Conservation (phyloP, 2,888 invertebrate genomes). For the Himalopsyche kuldschensis region DNA sequence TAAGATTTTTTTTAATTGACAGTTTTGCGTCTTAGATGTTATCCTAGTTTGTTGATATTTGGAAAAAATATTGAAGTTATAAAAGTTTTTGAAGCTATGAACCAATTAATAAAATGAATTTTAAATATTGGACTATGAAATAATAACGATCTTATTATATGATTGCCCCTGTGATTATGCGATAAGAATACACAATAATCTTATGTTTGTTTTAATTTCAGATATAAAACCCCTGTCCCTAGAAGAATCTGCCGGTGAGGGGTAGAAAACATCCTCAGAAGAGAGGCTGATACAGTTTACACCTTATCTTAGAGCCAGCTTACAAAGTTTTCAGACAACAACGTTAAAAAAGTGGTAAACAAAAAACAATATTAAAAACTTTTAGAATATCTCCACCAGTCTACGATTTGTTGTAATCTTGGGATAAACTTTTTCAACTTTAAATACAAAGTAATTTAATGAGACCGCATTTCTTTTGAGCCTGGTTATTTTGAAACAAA, state of each 20-base stretch:
- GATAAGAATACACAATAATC: too few relatives aligned
- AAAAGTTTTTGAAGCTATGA: too few relatives aligned
- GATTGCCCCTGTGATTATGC: too few relatives aligned
- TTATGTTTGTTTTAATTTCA: too few relatives aligned
- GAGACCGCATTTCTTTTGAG: background rate
- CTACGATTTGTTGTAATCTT: background rate
- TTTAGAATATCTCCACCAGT: background rate
- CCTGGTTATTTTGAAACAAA: background rate
- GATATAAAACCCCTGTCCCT: background rate
- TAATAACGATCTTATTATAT: too few relatives aligned
- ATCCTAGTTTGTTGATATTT: too few relatives aligned
- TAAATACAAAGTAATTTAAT: background rate
- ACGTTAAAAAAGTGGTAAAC: background rate
- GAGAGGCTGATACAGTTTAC: background rate
- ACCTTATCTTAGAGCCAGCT: slow-evolving; percentile 1
- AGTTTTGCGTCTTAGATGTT: too few relatives aligned
- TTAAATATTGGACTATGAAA: too few relatives aligned
- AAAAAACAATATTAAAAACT: background rate
- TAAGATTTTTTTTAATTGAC: too few relatives aligned
- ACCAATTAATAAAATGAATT: too few relatives aligned
- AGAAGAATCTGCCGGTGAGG: background rate
- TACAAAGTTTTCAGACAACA: background rate
- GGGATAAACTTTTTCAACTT: background rate
- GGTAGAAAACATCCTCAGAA: background rate
- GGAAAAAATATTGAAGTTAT: too few relatives aligned